Percentiles rank a stretch among this genome's conserved stretches.
Conservation (phyloP, 2,797 vertebrate species). For the Catamblyrhynchus diadema region DNA sequence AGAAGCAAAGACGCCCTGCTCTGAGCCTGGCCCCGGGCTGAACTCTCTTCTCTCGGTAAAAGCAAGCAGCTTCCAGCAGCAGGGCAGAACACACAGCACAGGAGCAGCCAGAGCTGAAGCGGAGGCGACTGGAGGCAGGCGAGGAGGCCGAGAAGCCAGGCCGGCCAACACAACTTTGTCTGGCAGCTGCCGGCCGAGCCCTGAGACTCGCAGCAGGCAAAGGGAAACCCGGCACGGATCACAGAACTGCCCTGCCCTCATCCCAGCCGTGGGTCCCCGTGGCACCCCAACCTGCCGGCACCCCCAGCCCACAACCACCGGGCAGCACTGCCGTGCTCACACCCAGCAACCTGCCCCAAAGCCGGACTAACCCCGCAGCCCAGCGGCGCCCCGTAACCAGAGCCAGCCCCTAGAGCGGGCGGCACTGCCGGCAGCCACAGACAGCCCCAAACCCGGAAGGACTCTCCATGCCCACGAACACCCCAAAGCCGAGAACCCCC, state of each 20-base stretch:
- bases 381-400: background rate
- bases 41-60: background rate
- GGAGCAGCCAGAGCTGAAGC: background rate
- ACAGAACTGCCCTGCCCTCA: background rate
- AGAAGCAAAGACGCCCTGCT: background rate
- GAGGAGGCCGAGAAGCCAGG: background rate
- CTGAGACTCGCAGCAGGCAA: background rate
- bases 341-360: background rate
- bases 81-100: background rate
- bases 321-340: background rate
- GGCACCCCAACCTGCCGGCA: background rate
- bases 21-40: background rate
- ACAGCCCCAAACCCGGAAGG: background rate
- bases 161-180: background rate
- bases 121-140: background rate
- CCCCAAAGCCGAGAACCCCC: no score
- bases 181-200: background rate
- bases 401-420: background rate
- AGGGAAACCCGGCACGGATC: background rate
- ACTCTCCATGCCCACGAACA: background rate
- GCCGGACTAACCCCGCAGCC: background rate
- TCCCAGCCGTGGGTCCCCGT: fast-evolving
- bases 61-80: background rate
- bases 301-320: background rate
- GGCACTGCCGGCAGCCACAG: background rate